phyloP scores from a whole-genome alignment of 2,113 vertebrate genomes.

The Pseudorasbora parva region DNA sequence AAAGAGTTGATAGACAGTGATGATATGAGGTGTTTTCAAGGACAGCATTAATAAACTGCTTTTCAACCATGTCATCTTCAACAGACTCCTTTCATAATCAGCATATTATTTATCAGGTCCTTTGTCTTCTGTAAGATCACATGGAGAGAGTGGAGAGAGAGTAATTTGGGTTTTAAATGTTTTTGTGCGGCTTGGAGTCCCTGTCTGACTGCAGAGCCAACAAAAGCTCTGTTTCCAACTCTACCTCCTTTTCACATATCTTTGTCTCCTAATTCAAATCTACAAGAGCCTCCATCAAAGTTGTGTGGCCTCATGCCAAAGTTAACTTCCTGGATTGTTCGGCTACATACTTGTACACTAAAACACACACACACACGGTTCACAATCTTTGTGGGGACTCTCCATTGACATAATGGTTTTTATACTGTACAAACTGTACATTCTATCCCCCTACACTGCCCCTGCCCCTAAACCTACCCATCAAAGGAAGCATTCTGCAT shows the following conservation, averaged over 20 bases:
- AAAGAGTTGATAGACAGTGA: slow-evolving; percentile 1
- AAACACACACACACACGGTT: not conserved
- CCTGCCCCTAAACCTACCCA: no score
- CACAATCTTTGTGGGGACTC: no score
- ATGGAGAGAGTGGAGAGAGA: not conserved
- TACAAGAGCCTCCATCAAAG: slow-evolving; percentile 62
- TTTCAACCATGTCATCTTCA: not conserved
- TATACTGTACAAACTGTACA: no score
- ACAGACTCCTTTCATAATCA: not conserved
- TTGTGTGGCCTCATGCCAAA: slow-evolving; percentile 65
- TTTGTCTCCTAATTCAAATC: slow-evolving; percentile 63
- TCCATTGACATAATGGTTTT: no score
- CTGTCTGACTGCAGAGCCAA: slow-evolving; percentile 10
- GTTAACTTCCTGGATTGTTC: slow-evolving; percentile 69
- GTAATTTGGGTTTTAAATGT: not conserved
- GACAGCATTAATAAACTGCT: not conserved
- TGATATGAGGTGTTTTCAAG: not conserved
- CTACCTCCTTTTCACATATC: slow-evolving; percentile 55
- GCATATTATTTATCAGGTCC: not conserved
- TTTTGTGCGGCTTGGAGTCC: slow-evolving; percentile 40
- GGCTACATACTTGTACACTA: not conserved
- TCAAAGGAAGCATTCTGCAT: no score
- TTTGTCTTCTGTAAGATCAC: slow-evolving; percentile 14
- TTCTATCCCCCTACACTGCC: no score
- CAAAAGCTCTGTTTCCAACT: slow-evolving; percentile 53